A percentile compares a stretch with the other conserved stretches of the same genome.
Conservation (phyloP, 1,140 invertebrate genomes). For the Mizuhopecten yessoensis region DNA sequence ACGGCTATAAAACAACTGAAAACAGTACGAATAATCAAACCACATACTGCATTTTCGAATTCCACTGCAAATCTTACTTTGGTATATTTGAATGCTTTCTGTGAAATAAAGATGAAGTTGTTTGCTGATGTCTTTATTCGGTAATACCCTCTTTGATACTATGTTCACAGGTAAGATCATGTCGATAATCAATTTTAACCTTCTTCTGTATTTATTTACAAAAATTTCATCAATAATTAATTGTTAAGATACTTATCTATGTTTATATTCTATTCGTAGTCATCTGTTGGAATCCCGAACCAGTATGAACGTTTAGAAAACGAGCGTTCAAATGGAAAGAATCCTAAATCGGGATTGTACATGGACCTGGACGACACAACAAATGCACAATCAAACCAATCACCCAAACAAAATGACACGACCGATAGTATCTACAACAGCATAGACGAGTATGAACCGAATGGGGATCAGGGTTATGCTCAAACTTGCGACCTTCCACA, state of each 20-base stretch:
- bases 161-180: no score
- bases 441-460: background rate
- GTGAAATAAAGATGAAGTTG: no score
- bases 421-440: background rate
- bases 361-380: background rate
- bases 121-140: no score
- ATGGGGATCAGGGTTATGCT: background rate
- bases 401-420: background rate
- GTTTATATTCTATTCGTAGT: background rate
- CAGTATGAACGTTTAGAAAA: background rate
- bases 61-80: no score
- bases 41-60: no score
- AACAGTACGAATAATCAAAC: no score
- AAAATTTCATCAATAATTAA: no score
- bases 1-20: no score
- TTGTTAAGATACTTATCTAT: background rate
- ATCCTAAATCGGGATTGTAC: background rate
- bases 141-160: no score
- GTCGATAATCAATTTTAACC: no score
- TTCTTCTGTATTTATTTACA: no score
- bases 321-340: background rate
- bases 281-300: background rate
- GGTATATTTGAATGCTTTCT: no score
- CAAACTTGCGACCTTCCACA: background rate
- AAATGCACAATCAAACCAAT: background rate